Conservation (phyloP, 1,140 invertebrate genomes). For the Araneus ventricosus region DNA sequence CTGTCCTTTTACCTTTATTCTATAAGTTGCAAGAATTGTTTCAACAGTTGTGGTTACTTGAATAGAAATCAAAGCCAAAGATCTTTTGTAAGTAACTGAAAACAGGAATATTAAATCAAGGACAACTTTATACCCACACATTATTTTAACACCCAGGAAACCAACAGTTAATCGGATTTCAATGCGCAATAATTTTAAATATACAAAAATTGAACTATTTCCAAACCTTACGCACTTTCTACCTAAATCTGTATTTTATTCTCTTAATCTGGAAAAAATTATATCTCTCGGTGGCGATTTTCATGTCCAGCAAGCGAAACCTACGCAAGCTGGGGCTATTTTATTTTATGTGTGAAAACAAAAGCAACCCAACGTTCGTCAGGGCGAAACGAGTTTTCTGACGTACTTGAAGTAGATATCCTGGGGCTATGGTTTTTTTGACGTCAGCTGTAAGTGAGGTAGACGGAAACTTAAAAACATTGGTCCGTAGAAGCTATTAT, state of each 20-base stretch:
- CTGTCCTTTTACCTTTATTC: too few relatives aligned
- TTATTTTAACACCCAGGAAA: neutral
- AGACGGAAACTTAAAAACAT: neutral
- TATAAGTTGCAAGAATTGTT: too few relatives aligned
- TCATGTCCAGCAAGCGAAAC: slow-evolving; percentile 13
- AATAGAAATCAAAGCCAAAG: neutral
- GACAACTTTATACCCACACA: neutral
- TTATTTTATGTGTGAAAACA: neutral
- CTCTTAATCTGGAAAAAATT: neutral
- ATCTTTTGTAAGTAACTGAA: neutral
- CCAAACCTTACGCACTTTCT: neutral
- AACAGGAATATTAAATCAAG: neutral
- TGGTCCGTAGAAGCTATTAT: neutral
- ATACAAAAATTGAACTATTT: neutral
- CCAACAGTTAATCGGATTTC: neutral
- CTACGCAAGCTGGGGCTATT: neutral
- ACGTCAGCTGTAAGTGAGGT: neutral
- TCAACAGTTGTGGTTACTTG: neutral
- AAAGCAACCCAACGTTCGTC: neutral
- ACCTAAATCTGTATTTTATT: neutral
- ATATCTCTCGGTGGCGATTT: neutral
- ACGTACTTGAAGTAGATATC: neutral
- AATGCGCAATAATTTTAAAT: neutral
- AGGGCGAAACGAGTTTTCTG: neutral
- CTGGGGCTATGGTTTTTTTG: neutral